Evolutionary conservation across 2,888 invertebrate species (phyloP).

Genomic region (Amiota mariae): DNA sequence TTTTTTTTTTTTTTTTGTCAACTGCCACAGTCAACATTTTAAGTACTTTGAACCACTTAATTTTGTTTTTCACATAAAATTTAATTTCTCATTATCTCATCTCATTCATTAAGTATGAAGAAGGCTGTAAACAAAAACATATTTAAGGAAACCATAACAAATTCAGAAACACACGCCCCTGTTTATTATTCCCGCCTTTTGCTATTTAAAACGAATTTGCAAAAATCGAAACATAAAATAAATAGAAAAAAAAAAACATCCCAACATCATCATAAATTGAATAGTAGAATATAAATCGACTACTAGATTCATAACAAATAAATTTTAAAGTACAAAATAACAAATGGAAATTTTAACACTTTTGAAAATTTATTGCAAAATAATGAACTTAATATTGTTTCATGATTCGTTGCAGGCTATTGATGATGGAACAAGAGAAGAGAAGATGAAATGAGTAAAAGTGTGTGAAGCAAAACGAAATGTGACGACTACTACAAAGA

Average conservation of each 20-base stretch:
- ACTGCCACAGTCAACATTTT: too few species aligned
- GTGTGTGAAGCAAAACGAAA: background rate
- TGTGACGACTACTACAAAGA: background rate
- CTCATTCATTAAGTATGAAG: too few species aligned
- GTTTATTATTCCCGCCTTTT: background rate
- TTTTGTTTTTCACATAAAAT: too few species aligned
- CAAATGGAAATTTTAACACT: background rate
- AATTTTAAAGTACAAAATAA: conserved; percentile 1
- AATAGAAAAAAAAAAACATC: background rate
- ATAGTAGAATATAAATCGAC: too few species aligned
- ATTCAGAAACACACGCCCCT: background rate
- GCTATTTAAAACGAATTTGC: conserved; percentile 6
- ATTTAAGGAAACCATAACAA: background rate
- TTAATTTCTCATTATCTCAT: too few species aligned
- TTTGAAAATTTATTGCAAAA: conserved; percentile 64
- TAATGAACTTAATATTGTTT: conserved; percentile 71
- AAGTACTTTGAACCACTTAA: too few species aligned
- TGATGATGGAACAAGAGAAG: too few species aligned
- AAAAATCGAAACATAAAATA: background rate
- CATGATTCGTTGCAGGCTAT: conserved; percentile 29
- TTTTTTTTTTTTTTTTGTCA: too few species aligned
- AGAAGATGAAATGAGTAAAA: too few species aligned
- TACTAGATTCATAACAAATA: background rate
- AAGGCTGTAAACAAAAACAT: too few species aligned
- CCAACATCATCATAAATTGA: too few species aligned